Conservation (phyloP, 2,888 invertebrate species). For the Nymphalis polychloros region DNA sequence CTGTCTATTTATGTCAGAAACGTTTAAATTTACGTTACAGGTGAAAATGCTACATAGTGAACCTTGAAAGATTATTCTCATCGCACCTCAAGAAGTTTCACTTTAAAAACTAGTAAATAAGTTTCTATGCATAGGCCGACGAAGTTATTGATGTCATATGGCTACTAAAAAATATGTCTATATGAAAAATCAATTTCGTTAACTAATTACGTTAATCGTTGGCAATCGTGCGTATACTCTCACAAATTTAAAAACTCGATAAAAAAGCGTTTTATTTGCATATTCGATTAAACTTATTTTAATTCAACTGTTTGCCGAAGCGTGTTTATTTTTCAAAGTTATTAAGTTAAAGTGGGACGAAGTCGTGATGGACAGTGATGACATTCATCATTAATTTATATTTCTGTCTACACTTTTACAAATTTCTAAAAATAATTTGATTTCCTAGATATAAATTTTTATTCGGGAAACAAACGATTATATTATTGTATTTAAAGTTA, state of each 20-base stretch:
- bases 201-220: slow-evolving; percentile 16
- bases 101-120: no score
- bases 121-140: no score
- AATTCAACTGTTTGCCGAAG: not conserved
- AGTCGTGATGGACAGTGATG: slow-evolving; percentile 15
- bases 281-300: slow-evolving; percentile 2
- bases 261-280: slow-evolving; percentile 3
- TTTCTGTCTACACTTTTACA: not conserved
- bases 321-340: not conserved
- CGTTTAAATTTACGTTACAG: no score
- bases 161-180: not conserved
- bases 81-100: no score
- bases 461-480: not conserved
- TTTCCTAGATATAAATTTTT: not conserved
- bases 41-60: no score
- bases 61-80: no score
- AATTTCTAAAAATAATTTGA: slow-evolving; percentile 6
- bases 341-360: slow-evolving; percentile 10
- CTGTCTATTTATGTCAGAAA: no score
- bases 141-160: not conserved
- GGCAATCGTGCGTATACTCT: slow-evolving; percentile 14
- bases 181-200: slow-evolving; percentile 14
- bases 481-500: no score
- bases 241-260: slow-evolving; percentile 10
- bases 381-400: slow-evolving; percentile 5